Conservation (phyloP, 2,888 invertebrate genomes). For the Melinopterus prodromus region DNA sequence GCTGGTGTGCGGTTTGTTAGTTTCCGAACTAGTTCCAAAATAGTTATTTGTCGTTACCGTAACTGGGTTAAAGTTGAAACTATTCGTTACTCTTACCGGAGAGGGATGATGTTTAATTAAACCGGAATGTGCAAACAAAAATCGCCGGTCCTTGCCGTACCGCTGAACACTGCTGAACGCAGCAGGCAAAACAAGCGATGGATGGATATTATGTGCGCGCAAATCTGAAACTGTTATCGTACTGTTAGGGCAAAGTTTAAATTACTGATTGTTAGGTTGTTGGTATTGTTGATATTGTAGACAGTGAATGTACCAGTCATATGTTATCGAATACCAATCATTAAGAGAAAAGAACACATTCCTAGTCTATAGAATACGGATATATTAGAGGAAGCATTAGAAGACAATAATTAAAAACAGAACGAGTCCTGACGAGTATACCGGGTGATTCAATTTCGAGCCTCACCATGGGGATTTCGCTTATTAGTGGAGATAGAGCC, state of each 20-base stretch:
- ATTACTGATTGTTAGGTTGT: too few relatives aligned
- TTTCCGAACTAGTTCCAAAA: constrained; percentile 29
- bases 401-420: too few relatives aligned
- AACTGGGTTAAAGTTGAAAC: constrained; percentile 28
- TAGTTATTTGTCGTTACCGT: constrained; percentile 27
- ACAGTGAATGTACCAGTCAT: too few relatives aligned
- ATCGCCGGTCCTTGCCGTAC: background rate
- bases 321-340: too few relatives aligned
- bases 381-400: too few relatives aligned
- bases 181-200: background rate
- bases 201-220: background rate
- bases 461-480: too few relatives aligned
- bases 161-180: background rate
- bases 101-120: constrained; percentile 4
- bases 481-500: too few relatives aligned
- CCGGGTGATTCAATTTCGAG: too few relatives aligned
- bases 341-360: too few relatives aligned
- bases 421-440: too few relatives aligned
- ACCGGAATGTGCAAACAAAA: background rate
- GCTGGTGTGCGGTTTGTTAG: constrained; percentile 26
- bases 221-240: background rate
- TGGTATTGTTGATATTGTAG: too few relatives aligned
- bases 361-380: too few relatives aligned
- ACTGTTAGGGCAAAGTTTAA: background rate
- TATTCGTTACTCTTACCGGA: constrained; percentile 25